Evolutionary conservation across 2,797 vertebrate genomes (phyloP), one percentile per base, ranked within the genome.

Genomic region (Poeciliopsis turneri): DNA sequence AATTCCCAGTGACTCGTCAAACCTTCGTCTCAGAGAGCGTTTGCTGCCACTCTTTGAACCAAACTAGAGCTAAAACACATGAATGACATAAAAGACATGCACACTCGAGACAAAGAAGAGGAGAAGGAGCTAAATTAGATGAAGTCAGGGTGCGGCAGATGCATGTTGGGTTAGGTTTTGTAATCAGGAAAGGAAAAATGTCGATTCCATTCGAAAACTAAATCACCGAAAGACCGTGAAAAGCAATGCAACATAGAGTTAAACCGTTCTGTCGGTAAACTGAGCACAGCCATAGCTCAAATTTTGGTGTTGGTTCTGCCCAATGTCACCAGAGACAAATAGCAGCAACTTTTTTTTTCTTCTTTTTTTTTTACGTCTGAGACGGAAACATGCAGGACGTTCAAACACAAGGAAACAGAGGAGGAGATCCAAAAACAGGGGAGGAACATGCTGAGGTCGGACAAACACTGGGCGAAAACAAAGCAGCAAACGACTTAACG

Each of bases 191-290:
- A 73, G n/a, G 51, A 41, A 74, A 51, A 73, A 55, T 45, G 57
- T 74, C 72, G 84, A 78, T 78, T 51, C 75, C 79, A 41, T 79
- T 45, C 76, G 11, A 41, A 72, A 72, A 85, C 55, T 61, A 53
- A 86, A 79, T 74, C 11, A 76, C 75, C 28, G 55, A 39, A 83
- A 77, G 11, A 75, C 51, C 46, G 74, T 53, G 69, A 78, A 87
- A 89, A 91, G 82, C 89, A 90, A 86, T 90, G 87, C 90, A 94
- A 92, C 87, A 92, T 78, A 82, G 92, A 41, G 82, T 92, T 90
- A 85, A 85, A 89, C 75, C 81, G 61, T 20, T 78, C 82, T 45
- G 39, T 45, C 82, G 72, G 59, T 47, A 47, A 80, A 77, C 20
- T 5, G 59, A 15, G 72, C 47, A 30, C 1, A 46, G 71, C 69